These are phyloP conservation scores for Vombatus ursinus DNA, from an alignment of 2,113 vertebrate genomes.

Conservation along the genomic window DNA sequence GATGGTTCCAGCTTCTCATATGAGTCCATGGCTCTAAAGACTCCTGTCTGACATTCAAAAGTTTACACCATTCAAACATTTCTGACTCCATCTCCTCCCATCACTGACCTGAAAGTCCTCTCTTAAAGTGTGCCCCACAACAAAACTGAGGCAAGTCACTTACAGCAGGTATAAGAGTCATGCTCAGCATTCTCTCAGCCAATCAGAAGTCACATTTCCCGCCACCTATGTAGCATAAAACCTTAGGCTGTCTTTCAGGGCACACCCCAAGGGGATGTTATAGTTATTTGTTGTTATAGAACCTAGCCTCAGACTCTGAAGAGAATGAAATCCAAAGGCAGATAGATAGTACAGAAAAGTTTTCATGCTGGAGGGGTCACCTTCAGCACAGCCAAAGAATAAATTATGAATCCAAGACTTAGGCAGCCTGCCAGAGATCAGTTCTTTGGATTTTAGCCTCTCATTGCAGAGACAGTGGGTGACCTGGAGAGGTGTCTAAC, in stretches of 20 bases:
- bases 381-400: not conserved
- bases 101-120: not conserved
- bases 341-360: not conserved
- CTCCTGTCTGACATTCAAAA: not conserved
- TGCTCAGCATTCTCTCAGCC: not conserved
- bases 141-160: not conserved
- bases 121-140: not conserved
- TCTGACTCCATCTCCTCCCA: not conserved
- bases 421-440: not conserved
- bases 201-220: not conserved
- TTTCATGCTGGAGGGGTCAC: not conserved
- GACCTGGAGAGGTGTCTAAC: not conserved
- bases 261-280: not conserved
- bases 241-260: not conserved
- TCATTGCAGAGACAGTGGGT: not conserved
- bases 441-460: not conserved
- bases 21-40: not conserved
- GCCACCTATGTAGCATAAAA: not conserved
- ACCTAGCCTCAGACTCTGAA: not conserved
- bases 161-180: not conserved
- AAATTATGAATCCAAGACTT: not conserved
- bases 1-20: not conserved
- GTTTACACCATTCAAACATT: not conserved
- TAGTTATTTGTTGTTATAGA: not conserved
- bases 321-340: not conserved